Conservation (phyloP, 2,888 invertebrate species). For the Ceraclea dissimilis region DNA sequence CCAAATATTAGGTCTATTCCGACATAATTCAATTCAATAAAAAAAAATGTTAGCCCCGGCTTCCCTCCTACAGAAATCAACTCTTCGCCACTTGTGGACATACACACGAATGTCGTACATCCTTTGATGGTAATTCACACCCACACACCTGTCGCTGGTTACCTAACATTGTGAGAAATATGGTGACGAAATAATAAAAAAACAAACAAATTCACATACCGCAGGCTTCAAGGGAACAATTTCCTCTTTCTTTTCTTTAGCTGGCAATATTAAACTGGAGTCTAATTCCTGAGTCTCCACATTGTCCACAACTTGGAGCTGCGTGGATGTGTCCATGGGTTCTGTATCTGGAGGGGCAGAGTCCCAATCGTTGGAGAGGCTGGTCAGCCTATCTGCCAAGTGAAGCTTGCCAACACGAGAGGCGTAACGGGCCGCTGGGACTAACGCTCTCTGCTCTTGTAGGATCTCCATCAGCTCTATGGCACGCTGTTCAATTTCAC, state of each 20-base stretch:
- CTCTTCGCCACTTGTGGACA: no score
- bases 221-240: conserved; percentile 40
- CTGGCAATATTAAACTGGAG: conserved; percentile 43
- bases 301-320: conserved; percentile 21
- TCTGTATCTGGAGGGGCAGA: conserved; percentile 32
- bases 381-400: conserved; percentile 68
- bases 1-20: no score
- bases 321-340: conserved; percentile 37
- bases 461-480: conserved; percentile 79
- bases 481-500: conserved; percentile 78
- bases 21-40: no score
- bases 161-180: no score
- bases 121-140: no score
- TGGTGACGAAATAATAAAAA: no score
- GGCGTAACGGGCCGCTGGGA: conserved; percentile 85
- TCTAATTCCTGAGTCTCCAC: conserved; percentile 33
- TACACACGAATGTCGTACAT: no score
- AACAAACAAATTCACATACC: conserved; percentile 31
- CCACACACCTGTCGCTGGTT: no score
- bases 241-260: conserved; percentile 35
- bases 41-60: no score
- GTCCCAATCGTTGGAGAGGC: conserved; percentile 40
- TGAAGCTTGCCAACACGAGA: conserved; percentile 67
- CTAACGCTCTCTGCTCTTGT: conserved; percentile 66
- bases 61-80: no score